Evolutionary conservation across 2,113 vertebrate genomes (phyloP).

Genomic region (Polyodon spathula): DNA sequence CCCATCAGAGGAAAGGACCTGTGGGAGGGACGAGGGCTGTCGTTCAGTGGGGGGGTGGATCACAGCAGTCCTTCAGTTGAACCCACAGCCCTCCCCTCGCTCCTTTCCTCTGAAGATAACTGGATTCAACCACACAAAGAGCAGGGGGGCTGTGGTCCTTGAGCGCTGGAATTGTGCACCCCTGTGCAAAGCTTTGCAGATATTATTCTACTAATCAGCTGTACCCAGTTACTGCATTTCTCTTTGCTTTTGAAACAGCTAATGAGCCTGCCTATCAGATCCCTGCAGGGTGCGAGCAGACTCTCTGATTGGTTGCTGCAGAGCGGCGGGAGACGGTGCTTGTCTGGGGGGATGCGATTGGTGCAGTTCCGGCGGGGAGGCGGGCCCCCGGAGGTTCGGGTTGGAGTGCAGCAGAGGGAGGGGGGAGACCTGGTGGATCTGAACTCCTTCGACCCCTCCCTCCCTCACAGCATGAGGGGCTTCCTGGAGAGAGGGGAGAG

Average conservation of each 20-base stretch:
- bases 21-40: too few species aligned
- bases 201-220: neutral
- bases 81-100: too few species aligned
- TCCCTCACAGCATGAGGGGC: slow-evolving; percentile 66
- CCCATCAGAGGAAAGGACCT: too few species aligned
- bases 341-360: slow-evolving; percentile 63
- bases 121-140: too few species aligned
- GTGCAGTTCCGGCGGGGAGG: slow-evolving; percentile 64
- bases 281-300: slow-evolving; percentile 26
- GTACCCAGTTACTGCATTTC: neutral
- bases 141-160: too few species aligned
- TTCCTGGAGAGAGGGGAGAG: slow-evolving; percentile 69
- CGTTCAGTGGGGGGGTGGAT: too few species aligned
- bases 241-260: slow-evolving; percentile 15
- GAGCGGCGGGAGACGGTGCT: slow-evolving; percentile 13
- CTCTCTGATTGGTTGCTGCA: slow-evolving; percentile 14
- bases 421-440: slow-evolving; percentile 67
- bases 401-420: slow-evolving; percentile 67
- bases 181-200: too few species aligned
- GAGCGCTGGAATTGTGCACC: too few species aligned
- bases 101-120: too few species aligned
- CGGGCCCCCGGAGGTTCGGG: slow-evolving; percentile 34
- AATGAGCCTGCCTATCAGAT: slow-evolving; percentile 44
- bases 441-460: slow-evolving; percentile 63
- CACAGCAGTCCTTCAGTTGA: too few species aligned